phyloP scores from a whole-genome alignment of 2,888 invertebrate species.

The Agrilus biguttatus region DNA sequence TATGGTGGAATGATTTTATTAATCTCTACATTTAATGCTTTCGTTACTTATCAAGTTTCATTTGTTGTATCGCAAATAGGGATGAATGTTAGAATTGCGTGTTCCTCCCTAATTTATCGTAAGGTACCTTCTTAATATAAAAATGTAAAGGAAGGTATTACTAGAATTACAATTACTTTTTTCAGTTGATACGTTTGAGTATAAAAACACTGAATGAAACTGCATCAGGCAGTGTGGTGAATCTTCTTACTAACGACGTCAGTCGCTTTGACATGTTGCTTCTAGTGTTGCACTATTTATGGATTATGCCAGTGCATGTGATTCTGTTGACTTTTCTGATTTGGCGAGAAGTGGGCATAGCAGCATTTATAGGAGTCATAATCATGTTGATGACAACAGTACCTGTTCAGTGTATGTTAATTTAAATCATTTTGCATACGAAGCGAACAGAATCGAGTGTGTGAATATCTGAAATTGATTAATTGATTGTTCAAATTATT shows the following conservation, averaged over 20 bases:
- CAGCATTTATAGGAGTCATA: constrained; percentile 44
- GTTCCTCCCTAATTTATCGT: constrained; percentile 59
- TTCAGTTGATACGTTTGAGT: constrained; percentile 43
- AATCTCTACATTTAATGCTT: constrained; percentile 8
- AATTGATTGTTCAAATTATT: too few relatives aligned
- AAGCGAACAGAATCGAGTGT: too few relatives aligned
- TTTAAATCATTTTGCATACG: too few relatives aligned
- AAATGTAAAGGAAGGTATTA: too few relatives aligned
- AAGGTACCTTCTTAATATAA: constrained; percentile 38
- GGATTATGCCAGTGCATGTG: constrained; percentile 66
- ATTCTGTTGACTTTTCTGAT: constrained; percentile 43
- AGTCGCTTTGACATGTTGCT: constrained; percentile 61
- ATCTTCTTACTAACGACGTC: constrained; percentile 73
- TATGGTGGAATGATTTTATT: constrained; percentile 9
- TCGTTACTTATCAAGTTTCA: constrained; percentile 43
- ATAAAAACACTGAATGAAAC: constrained; percentile 62
- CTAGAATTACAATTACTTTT: constrained; percentile 2
- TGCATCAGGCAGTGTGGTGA: constrained; percentile 68
- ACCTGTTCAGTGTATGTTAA: constrained; percentile 32
- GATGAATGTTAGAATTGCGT: constrained; percentile 57
- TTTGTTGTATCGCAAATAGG: constrained; percentile 45
- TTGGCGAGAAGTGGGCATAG: constrained; percentile 37
- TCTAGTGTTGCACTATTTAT: constrained; percentile 55
- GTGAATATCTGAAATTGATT: too few relatives aligned
- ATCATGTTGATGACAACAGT: constrained; percentile 36